Evolutionary conservation across 2,888 invertebrate species (phyloP).

Genomic region (Lasioglossum malachurum): DNA sequence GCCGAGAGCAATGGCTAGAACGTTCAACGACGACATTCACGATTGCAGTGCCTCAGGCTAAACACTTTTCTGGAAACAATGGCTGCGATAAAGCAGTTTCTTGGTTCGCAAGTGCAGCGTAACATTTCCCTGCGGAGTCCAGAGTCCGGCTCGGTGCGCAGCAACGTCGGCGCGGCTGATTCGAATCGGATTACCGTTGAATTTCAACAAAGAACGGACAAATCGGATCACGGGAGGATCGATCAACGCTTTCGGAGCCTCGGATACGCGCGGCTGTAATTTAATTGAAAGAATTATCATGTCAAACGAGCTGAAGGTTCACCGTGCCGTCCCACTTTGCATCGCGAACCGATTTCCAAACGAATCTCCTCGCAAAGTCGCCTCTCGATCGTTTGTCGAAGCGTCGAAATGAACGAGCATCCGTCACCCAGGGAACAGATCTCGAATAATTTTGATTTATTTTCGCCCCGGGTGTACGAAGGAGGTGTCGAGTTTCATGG

Average conservation of each 20-base stretch:
- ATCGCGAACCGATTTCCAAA: neutral
- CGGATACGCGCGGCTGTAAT: constrained; percentile 35
- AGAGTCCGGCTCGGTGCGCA: neutral
- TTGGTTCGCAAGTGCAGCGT: neutral
- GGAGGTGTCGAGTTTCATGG: constrained; percentile 7
- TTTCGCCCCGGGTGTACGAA: neutral
- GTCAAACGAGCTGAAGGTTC: constrained; percentile 1
- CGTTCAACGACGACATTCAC: neutral
- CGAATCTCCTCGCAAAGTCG: neutral
- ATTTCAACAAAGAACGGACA: constrained; percentile 54
- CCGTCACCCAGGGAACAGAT: neutral
- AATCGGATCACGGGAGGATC: constrained; percentile 49
- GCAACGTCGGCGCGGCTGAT: constrained; percentile 39
- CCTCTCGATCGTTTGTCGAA: neutral
- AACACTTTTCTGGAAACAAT: neutral
- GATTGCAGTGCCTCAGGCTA: neutral
- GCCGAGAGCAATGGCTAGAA: neutral
- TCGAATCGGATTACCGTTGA: constrained; percentile 56
- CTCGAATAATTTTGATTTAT: neutral
- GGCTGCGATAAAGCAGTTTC: neutral
- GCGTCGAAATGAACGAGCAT: constrained; percentile 14
- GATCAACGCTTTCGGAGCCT: constrained; percentile 46
- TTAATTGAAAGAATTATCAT: constrained; percentile 40
- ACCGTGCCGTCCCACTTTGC: constrained; percentile 2
- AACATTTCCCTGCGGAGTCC: neutral